Evolutionary conservation across 2,888 invertebrate species (phyloP), one percentile per base, ranked within the genome.

Genomic region (Caenorhabditis sulstoni): DNA sequence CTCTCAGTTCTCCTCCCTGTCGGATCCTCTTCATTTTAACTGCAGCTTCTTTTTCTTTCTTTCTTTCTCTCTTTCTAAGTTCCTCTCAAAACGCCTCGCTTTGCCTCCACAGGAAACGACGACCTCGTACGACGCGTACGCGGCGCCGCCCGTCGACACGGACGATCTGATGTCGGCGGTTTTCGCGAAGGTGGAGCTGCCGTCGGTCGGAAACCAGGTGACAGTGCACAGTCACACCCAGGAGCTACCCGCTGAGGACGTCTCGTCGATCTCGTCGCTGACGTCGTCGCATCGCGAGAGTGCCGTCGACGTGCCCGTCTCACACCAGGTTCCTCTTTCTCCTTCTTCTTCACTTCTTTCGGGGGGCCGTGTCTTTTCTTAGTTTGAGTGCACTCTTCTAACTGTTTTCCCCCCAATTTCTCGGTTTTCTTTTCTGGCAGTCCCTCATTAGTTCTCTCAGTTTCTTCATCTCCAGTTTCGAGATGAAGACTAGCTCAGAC

Each of bases 131-230:
- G 52, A 75, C 35, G 55, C 73, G n/a, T 68, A 79, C 39, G 68
- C 49, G 16, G 22, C 45, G 22, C 62, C 68, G 37, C 76, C 76
- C 18, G 68, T 57, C 12, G n/a, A 12, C 14, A 45, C 75, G 0
- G 84, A 84, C 57, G 85, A 86, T 62, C 62, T 86, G 18, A 66
- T 86, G 65, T 68, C 78, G 37, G 78, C 83, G 58, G 85, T 86
- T 18, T 86, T 86, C 44, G 58, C 41, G 50, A 58, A 53, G 16
- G 70, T 77, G 16, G 39, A 62, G 23, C 68, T 85, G 20, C 71
- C 78, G 5, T 64, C 81, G 14, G 73, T 77, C 41, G 65, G 55
- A 14, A 57, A 67, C 18, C 53, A 45, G 9, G 73, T 73, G 16
- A 58, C 55, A 16, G 58, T 73, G 3, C 37, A 41, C 16, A 66